These are phyloP conservation scores for Proteles cristata DNA, from an alignment of 2,113 vertebrate species.

Conservation along the genomic window DNA sequence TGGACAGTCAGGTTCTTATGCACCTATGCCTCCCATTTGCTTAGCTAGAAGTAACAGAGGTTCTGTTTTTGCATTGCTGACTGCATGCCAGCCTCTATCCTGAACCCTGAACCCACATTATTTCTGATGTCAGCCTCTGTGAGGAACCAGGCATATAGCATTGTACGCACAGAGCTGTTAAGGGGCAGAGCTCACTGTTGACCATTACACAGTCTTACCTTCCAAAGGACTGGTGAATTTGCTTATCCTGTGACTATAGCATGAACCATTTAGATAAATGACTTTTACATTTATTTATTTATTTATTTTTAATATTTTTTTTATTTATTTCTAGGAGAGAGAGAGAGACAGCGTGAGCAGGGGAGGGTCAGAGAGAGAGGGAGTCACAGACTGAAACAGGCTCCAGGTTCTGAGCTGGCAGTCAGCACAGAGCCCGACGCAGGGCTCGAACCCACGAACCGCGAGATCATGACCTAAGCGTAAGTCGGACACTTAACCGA, in stretches of 20 bases:
- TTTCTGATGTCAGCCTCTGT: not conserved
- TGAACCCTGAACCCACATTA: not conserved
- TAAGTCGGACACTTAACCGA: no score
- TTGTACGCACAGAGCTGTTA: not conserved
- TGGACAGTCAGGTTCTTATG: not conserved
- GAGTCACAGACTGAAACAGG: no score
- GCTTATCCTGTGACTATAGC: not conserved
- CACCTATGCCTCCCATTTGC: accelerated
- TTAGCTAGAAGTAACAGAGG: not conserved
- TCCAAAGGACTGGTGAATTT: not conserved
- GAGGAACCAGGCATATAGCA: not conserved
- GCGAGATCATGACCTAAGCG: no score
- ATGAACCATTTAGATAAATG: not conserved
- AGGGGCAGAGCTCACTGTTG: not conserved
- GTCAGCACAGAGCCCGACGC: no score
- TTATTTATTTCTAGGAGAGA: no score
- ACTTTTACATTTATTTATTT: not conserved
- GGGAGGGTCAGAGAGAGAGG: no score
- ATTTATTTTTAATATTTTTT: no score
- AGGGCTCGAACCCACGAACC: no score
- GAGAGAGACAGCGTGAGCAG: no score
- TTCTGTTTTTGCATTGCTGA: not conserved
- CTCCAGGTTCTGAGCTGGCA: no score
- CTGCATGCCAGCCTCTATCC: not conserved
- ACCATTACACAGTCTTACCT: not conserved